Evolutionary conservation across 2,888 invertebrate species (phyloP).

Genomic region (Amphipyra tragopoginis): DNA sequence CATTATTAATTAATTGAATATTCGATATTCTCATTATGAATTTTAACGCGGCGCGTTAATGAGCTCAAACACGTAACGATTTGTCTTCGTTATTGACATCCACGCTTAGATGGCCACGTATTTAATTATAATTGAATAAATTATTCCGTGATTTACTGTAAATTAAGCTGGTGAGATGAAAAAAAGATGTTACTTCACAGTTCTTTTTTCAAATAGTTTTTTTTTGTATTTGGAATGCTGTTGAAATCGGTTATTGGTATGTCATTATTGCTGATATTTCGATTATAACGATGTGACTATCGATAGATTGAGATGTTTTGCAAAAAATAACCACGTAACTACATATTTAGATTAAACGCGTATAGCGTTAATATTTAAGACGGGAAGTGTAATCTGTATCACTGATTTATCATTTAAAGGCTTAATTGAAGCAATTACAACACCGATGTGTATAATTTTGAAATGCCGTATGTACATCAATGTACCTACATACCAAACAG

Average conservation of each 20-base stretch:
- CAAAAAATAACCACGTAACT: slow-evolving; percentile 8
- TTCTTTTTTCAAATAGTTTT: slow-evolving; percentile 21
- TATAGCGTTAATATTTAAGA: slow-evolving; percentile 9
- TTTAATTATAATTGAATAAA: slow-evolving; percentile 78
- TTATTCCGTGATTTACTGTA: slow-evolving; percentile 76
- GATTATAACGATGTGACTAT: not conserved
- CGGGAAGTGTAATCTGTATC: slow-evolving; percentile 37
- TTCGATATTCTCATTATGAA: slow-evolving; percentile 83
- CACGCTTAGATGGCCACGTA: slow-evolving; percentile 71
- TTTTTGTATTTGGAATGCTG: slow-evolving; percentile 20
- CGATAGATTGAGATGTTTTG: slow-evolving; percentile 1
- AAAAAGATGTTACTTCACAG: slow-evolving; percentile 46
- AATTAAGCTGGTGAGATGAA: slow-evolving; percentile 62
- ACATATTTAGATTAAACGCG: slow-evolving; percentile 10
- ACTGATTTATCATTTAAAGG: slow-evolving; percentile 33
- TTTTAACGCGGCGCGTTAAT: slow-evolving; percentile 82
- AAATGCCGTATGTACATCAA: not conserved
- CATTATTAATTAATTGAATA: slow-evolving; percentile 85
- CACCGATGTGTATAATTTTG: slow-evolving; percentile 16
- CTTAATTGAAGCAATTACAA: slow-evolving; percentile 27
- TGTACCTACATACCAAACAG: not conserved
- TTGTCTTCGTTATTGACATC: slow-evolving; percentile 82
- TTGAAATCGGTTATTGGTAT: slow-evolving; percentile 33
- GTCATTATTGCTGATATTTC: slow-evolving; percentile 3
- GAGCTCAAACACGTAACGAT: slow-evolving; percentile 76